Evolutionary conservation across 2,113 vertebrate genomes (phyloP).

Genomic region (Brevimyrus niger): DNA sequence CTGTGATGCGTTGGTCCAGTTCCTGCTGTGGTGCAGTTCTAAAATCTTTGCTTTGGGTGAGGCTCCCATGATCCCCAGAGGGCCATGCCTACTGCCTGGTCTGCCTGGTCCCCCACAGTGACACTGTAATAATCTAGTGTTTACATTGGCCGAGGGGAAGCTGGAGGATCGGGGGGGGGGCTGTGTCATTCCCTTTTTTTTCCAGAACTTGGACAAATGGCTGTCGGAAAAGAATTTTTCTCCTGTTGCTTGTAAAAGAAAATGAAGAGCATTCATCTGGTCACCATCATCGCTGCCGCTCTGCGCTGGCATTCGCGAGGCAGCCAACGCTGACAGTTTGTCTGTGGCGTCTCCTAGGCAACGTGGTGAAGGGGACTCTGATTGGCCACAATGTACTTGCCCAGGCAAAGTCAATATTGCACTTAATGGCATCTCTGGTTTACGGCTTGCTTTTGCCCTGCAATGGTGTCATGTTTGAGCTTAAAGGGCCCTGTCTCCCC

Average conservation of each 20-base stretch:
- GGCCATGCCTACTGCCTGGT: neutral
- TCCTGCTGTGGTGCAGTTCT: neutral
- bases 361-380: conserved; percentile 38
- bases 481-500: neutral
- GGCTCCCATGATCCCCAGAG: neutral
- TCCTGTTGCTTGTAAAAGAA: neutral
- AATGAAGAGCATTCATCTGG: neutral
- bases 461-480: conserved; percentile 26
- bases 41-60: neutral
- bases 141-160: neutral
- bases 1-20: neutral
- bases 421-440: conserved; percentile 43
- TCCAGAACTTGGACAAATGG: neutral
- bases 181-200: neutral
- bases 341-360: conserved; percentile 34
- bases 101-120: neutral
- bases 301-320: conserved; percentile 32
- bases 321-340: conserved; percentile 29
- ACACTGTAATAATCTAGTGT: neutral
- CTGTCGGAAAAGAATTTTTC: neutral
- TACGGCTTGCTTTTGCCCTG: conserved; percentile 28
- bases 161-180: neutral
- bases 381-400: conserved; percentile 46
- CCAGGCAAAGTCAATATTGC: conserved; percentile 48
- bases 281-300: neutral